Evolutionary conservation across 2,888 invertebrate species (phyloP), one percentile per base, ranked within the genome.

Genomic region (Argynnis bischoffii): DNA sequence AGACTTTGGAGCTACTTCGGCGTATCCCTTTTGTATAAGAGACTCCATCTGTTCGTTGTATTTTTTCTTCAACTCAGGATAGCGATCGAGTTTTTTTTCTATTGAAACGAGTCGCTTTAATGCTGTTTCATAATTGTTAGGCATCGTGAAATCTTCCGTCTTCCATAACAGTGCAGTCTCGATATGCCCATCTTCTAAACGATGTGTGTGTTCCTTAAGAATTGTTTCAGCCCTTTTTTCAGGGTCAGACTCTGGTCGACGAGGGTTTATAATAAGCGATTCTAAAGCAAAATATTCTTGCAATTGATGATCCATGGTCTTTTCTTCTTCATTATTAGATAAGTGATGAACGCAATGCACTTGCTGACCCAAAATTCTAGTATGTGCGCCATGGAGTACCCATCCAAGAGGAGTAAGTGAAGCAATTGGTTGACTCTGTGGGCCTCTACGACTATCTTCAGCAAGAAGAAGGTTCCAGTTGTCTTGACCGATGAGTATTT

Each of bases 351-450:
- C 50, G 14, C 6, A 50, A n/a, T 50, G 15, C 1, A 50, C 50
- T n/a, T 50, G 15, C 50, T 50, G 31, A 16, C 41, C 21, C 6
- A 16, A 13, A 26, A 18, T 63, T 16, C 57, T 51, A 2, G 16
- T 41, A 21, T 54, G 55, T 6, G 26, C 18, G 6, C 71, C 71
- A 16, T 71, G 66, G 8, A 69, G 41, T 4, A 71, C 69, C 71
- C 71, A 71, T 16, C 71, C 71, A 0, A 71, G 31, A 0, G 66
- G 66, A 3, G 69, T 72, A 21, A 56, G 67, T 5, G 69, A 72
- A 1, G 71, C 71, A n/a, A 69, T 65, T 26, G 72, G 69, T 41
- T 72, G 67, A 6, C 67, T 4, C 15, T 41, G 13, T 1, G 21
- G 53, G 13, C 69, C 67, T 31, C 51, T 60, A 31, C 67, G 48